Evolutionary conservation across 2,888 invertebrate genomes (phyloP).

Genomic region (Drosophila borealis): DNA sequence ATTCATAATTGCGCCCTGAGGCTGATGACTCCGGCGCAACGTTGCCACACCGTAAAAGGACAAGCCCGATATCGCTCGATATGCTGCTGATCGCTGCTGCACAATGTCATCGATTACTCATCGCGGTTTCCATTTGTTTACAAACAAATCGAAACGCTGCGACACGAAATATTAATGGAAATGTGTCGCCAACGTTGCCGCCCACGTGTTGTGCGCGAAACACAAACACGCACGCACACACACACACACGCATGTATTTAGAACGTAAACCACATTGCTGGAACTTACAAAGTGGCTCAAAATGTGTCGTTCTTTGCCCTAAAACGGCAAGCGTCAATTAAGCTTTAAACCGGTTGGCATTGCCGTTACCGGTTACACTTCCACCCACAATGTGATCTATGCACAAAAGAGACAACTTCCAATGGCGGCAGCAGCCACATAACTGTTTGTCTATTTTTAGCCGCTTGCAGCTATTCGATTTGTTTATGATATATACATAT

Average conservation of each 20-base stretch:
- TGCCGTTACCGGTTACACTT: constrained; percentile 49
- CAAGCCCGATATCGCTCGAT: constrained; percentile 35
- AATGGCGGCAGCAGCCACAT: constrained; percentile 20
- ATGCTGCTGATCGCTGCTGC: constrained; percentile 1
- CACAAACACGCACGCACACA: not conserved
- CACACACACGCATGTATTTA: constrained; percentile 26
- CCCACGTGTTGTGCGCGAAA: constrained; percentile 46
- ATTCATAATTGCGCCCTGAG: constrained; percentile 21
- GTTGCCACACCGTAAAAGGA: constrained; percentile 47
- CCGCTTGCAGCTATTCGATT: constrained; percentile 13
- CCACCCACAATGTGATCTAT: constrained; percentile 51
- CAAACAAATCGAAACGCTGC: constrained; percentile 61
- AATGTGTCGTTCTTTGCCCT: constrained; percentile 52
- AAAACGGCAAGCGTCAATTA: constrained; percentile 64
- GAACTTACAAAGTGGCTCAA: constrained; percentile 42
- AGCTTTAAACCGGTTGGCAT: constrained; percentile 54
- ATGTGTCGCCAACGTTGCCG: constrained; percentile 59
- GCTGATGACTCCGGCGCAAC: constrained; percentile 41
- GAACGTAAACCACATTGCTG: constrained; percentile 37
- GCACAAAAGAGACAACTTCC: constrained; percentile 19
- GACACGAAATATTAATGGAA: constrained; percentile 22
- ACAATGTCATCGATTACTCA: constrained; percentile 66
- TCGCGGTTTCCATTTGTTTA: constrained; percentile 66
- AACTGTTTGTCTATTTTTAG: constrained; percentile 47
- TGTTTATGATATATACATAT: constrained; percentile 4